Conservation (phyloP, 2,797 vertebrate genomes). For the Hozukius guyotensis region DNA sequence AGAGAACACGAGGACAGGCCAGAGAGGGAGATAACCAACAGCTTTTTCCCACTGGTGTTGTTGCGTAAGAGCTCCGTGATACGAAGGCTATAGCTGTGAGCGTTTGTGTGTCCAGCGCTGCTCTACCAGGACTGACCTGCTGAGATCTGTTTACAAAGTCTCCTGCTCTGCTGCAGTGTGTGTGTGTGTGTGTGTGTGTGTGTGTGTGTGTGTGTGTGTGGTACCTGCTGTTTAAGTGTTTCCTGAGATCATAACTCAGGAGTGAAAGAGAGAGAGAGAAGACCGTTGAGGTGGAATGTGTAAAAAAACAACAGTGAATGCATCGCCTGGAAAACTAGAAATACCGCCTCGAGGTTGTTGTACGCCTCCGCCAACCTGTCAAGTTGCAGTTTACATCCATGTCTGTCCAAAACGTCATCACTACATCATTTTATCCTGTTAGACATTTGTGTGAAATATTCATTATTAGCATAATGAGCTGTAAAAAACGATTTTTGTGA, state of each 20-base stretch:
- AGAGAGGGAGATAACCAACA: slow-evolving; percentile 30
- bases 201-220: not conserved
- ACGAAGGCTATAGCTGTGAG: not conserved
- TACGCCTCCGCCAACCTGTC: no score
- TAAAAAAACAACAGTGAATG: not conserved
- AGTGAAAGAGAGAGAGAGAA: not conserved
- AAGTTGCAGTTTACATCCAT: no score
- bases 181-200: not conserved
- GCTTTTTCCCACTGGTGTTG: slow-evolving; percentile 37
- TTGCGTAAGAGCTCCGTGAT: slow-evolving; percentile 45
- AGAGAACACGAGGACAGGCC: slow-evolving; percentile 12
- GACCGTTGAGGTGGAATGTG: not conserved
- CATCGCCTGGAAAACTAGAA: not conserved
- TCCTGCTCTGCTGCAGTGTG: slow-evolving; percentile 17
- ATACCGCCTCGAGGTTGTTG: no score
- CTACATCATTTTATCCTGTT: no score
- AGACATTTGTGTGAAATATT: no score
- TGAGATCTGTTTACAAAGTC: slow-evolving; percentile 51
- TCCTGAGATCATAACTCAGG: slow-evolving; percentile 27
- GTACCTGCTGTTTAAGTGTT: slow-evolving; percentile 43
- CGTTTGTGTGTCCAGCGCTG: slow-evolving; percentile 28
- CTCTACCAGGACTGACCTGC: slow-evolving; percentile 33
- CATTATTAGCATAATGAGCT: no score
- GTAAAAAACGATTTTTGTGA: no score
- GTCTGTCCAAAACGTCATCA: no score